Evolutionary conservation across 2,113 vertebrate species (phyloP).

Genomic region (Malurus melanocephalus): DNA sequence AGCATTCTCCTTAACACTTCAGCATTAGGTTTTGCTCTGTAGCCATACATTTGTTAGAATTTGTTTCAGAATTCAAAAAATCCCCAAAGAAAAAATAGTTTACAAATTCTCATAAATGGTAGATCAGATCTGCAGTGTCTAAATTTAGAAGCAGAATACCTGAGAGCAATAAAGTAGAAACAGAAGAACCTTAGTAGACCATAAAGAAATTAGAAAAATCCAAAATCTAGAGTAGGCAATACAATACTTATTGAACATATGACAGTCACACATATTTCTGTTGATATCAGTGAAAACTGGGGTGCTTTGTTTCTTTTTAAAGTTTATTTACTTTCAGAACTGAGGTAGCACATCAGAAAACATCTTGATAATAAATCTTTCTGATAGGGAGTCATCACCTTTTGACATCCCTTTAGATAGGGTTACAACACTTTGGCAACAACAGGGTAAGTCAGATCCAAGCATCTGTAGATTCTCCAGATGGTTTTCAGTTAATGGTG

Average conservation of each 20-base stretch:
- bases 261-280: not conserved
- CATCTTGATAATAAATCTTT: not conserved
- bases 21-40: not conserved
- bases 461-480: conserved; percentile 1
- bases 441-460: not conserved
- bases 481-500: not conserved
- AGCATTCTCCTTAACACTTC: not conserved
- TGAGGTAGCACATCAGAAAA: not conserved
- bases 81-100: not conserved
- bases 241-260: not conserved
- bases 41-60: not conserved
- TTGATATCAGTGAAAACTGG: not conserved
- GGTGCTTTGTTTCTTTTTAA: not conserved
- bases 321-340: not conserved
- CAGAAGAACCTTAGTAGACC: not conserved
- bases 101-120: not conserved
- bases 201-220: not conserved
- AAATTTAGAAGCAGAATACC: not conserved
- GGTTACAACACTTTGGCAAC: not conserved
- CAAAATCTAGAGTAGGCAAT: not conserved
- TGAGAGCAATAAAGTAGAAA: not conserved
- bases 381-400: not conserved
- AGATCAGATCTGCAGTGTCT: not conserved
- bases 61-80: not conserved
- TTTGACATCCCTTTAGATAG: not conserved